phyloP scores from a whole-genome alignment of 2,797 vertebrate species.

The Xiphophorus birchmanni region DNA sequence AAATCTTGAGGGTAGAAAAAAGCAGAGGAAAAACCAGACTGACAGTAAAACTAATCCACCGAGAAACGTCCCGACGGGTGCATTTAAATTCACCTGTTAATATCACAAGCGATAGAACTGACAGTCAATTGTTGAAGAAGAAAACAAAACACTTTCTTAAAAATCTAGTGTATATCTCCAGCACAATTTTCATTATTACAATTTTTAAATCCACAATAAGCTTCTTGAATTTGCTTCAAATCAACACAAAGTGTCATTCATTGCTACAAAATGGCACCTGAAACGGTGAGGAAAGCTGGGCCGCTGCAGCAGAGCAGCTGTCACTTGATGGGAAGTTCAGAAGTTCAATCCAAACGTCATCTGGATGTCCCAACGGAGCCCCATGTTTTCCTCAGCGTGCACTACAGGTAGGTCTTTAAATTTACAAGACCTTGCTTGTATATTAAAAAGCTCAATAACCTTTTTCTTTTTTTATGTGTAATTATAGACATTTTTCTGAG shows the following conservation, averaged over 20 bases:
- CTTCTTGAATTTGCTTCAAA: not conserved
- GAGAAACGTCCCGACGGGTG: not conserved
- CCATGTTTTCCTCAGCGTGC: not conserved
- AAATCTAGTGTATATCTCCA: not conserved
- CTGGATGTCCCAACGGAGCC: not conserved
- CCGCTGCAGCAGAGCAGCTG: not conserved
- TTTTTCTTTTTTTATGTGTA: not conserved
- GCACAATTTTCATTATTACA: not conserved
- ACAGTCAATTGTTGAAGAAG: not conserved
- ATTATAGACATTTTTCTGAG: not conserved
- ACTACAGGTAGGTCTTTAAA: not conserved
- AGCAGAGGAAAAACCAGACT: not conserved
- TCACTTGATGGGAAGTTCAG: conserved; percentile 3
- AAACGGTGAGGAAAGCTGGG: not conserved
- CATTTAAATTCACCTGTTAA: not conserved
- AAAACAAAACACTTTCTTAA: not conserved
- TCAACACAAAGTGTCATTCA: not conserved
- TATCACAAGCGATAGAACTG: not conserved
- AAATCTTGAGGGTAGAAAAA: not conserved
- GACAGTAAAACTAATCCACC: not conserved
- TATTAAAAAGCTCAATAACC: not conserved
- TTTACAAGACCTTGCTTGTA: not conserved
- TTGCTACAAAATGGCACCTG: not conserved
- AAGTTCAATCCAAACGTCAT: not conserved
- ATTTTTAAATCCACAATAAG: not conserved